A percentile compares a stretch with the other conserved stretches of the same genome.
phyloP scores from a whole-genome alignment of 1,140 invertebrate genomes.

The Propsilocerus akamusi region DNA sequence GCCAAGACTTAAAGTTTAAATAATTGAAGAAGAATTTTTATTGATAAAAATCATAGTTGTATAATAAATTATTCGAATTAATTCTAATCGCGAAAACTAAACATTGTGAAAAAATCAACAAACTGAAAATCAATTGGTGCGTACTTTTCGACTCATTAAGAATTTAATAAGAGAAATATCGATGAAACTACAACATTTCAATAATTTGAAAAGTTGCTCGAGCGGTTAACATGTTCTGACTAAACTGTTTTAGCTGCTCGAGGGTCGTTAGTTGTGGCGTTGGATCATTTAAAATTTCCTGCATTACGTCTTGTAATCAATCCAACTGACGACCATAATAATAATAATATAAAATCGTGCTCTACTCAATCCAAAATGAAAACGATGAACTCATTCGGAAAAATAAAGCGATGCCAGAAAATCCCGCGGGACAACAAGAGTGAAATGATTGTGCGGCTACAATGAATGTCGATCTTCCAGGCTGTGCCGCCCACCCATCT shows the following conservation, averaged over 20 bases:
- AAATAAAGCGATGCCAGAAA: background rate
- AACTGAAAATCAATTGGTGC: slow-evolving; percentile 4
- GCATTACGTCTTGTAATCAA: background rate
- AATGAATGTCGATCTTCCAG: background rate
- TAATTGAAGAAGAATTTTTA: background rate
- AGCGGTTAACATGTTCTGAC: background rate
- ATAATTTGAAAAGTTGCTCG: background rate
- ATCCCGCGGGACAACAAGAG: background rate
- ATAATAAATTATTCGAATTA: slow-evolving; percentile 3
- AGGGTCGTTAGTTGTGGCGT: background rate
- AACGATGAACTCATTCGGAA: background rate
- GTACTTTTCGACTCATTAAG: background rate
- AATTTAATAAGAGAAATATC: slow-evolving; percentile 2
- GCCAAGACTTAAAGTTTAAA: slow-evolving; percentile 4
- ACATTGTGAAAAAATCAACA: slow-evolving; percentile 1
- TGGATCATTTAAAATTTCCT: background rate
- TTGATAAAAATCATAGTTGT: background rate
- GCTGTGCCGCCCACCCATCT: background rate
- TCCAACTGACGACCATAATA: background rate
- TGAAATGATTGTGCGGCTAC: background rate
- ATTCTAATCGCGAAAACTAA: background rate
- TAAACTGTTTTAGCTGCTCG: background rate
- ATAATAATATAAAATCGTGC: background rate
- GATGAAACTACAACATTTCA: background rate
- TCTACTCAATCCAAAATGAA: slow-evolving; percentile 1